Base-by-base conservation (phyloP, 1,140 invertebrate genomes). In the Pseudomyrmex pallidus region DNA sequence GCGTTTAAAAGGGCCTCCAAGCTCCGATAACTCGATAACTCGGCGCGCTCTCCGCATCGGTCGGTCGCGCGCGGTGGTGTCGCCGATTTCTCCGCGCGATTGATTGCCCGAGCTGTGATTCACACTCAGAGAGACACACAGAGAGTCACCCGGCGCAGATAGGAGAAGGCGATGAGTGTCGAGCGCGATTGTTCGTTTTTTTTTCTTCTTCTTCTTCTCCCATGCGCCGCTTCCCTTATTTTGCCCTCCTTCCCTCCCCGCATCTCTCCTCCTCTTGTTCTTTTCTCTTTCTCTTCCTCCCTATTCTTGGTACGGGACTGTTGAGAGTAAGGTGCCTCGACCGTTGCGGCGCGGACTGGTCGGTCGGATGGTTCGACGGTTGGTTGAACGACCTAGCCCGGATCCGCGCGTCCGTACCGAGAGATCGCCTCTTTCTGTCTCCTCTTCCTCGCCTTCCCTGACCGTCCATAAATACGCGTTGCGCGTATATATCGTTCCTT, bases 351-450 rank as follows among this genome's bases (percentile, higher is more conserved):
- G 86, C 83, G 68, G 82, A 59, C 87, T 83, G 87, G 87, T 83
- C 61, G 85, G 80, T 87, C 85, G 83, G 89, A 88, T 80, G 89
- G 86, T 88, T 90, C 74, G 68, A 78, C 84, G 82, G 73, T 90
- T 90, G 89, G 89, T 90, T 90, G 89, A 90, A 90, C 89, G 89
- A 90, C 89, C 89, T 88, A 90, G 89, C 89, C 89, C 89, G 89
- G 89, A 90, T 90, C 89, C 89, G 86, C 73, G 84, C 86, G 84
- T 90, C 73, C 88, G 83, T 90, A 90, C 89, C 86, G 89, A 35
- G 35, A 35, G 35, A 90, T 89, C 89, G 86, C 78, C 88, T 89
- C 73, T 59, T 88, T 89, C 87, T 76, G 84, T 86, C 82, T 88
- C 84, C 50, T 35, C 35, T 86, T 87, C 74, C 74, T 56, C 82